Percentiles rank a stretch among this genome's conserved stretches.
Evolutionary conservation across 2,797 vertebrate species (phyloP).

Genomic region (Petrocephalus schoutedeni): DNA sequence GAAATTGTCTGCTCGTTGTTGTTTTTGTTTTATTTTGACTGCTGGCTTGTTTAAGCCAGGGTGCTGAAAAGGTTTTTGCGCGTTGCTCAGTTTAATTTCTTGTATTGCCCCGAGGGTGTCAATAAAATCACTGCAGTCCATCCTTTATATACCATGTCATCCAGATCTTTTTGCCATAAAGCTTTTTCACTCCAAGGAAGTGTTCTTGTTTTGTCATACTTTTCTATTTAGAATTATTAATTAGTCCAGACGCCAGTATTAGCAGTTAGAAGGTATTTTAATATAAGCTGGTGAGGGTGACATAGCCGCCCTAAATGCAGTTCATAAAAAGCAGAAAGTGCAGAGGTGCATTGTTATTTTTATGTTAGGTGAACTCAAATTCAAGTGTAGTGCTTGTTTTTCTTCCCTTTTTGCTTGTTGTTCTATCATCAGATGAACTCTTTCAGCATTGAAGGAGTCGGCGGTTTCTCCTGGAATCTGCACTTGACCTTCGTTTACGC

Average conservation of each 20-base stretch:
- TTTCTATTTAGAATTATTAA: neutral
- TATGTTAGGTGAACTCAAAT: neutral
- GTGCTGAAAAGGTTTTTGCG: neutral
- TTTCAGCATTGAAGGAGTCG: neutral
- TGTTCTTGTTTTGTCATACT: neutral
- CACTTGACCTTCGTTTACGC: neutral
- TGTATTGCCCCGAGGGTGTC: neutral
- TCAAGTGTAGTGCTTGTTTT: neutral
- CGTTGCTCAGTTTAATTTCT: neutral
- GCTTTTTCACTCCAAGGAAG: neutral
- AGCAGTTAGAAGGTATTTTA: neutral
- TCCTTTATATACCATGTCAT: neutral
- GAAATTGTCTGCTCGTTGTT: neutral
- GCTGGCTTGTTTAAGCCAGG: neutral
- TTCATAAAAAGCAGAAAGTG: neutral
- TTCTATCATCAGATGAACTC: neutral
- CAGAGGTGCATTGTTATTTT: neutral
- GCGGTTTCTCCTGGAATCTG: neutral
- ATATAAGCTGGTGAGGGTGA: neutral
- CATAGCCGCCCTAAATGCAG: neutral
- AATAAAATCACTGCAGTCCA: neutral
- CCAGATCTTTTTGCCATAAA: neutral
- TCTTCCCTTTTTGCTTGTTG: neutral
- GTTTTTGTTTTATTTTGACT: neutral
- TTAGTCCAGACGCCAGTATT: neutral